Percentiles rank a stretch among this genome's conserved stretches.
phyloP scores from a whole-genome alignment of 1,140 invertebrate genomes.

The Chrysomallon squamiferum region DNA sequence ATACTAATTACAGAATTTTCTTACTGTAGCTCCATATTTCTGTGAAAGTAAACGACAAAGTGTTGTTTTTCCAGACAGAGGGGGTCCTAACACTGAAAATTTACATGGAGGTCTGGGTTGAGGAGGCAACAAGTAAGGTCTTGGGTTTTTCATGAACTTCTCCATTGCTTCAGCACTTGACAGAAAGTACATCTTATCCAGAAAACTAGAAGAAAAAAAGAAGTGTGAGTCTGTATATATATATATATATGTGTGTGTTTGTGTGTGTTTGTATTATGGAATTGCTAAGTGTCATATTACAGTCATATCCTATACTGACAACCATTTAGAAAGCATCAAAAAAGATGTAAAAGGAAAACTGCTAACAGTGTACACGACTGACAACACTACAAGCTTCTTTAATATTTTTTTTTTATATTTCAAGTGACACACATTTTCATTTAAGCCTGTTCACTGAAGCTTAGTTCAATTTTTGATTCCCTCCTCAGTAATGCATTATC shows the following conservation, averaged over 20 bases:
- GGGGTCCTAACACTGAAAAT: slow-evolving; percentile 53
- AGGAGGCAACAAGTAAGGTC: slow-evolving; percentile 58
- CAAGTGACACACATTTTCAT: background rate
- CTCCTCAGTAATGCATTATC: too few relatives aligned
- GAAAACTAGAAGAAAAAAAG: slow-evolving; percentile 46
- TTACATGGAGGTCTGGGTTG: slow-evolving; percentile 62
- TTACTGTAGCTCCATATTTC: slow-evolving; percentile 61
- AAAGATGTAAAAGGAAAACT: too few relatives aligned
- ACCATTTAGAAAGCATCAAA: too few relatives aligned
- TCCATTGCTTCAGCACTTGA: slow-evolving; percentile 58
- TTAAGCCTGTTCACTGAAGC: too few relatives aligned
- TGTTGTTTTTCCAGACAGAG: slow-evolving; percentile 59
- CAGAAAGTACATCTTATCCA: slow-evolving; percentile 62
- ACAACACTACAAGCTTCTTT: background rate
- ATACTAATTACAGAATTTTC: too few relatives aligned
- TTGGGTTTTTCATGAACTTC: slow-evolving; percentile 62
- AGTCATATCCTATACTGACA: too few relatives aligned
- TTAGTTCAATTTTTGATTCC: too few relatives aligned
- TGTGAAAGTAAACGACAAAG: slow-evolving; percentile 54
- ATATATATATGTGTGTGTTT: background rate
- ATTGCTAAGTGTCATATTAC: too few relatives aligned
- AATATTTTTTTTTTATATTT: background rate
- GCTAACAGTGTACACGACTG: background rate
- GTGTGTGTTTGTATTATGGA: background rate
- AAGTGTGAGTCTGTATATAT: slow-evolving; percentile 1